phyloP scores from a whole-genome alignment of 1,140 invertebrate species.

The Atta cephalotes region DNA sequence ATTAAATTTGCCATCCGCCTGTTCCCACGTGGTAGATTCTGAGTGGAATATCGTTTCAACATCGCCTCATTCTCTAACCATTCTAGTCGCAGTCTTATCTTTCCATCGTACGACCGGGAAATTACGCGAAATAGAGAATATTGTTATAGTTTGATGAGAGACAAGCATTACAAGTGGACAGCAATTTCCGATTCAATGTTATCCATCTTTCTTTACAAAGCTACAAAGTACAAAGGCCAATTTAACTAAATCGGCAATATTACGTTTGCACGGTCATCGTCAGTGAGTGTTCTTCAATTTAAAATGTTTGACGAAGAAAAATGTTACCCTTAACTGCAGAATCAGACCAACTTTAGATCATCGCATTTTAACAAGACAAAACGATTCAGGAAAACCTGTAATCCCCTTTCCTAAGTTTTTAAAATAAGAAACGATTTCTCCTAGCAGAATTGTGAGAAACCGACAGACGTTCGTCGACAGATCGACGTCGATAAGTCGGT shows the following conservation, averaged over 20 bases:
- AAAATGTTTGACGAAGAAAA: constrained; percentile 10
- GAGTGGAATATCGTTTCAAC: constrained; percentile 48
- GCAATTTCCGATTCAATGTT: constrained; percentile 22
- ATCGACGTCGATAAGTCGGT: constrained; percentile 67
- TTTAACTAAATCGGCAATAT: not conserved
- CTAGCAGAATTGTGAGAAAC: not conserved
- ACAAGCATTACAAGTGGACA: not conserved
- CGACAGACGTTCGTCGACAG: constrained; percentile 50
- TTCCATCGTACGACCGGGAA: constrained; percentile 10
- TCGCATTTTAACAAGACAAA: not conserved
- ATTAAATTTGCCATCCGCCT: constrained; percentile 70
- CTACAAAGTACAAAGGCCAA: not conserved
- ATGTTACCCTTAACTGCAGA: constrained; percentile 15
- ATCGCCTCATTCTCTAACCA: not conserved
- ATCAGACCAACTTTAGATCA: not conserved
- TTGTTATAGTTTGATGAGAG: constrained; percentile 23
- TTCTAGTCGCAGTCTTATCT: constrained; percentile 13
- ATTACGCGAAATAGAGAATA: constrained; percentile 38
- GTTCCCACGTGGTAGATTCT: not conserved
- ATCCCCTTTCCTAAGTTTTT: not conserved
- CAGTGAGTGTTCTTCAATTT: not conserved
- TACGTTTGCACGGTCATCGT: not conserved
- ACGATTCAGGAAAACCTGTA: not conserved
- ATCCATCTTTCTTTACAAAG: constrained; percentile 1
- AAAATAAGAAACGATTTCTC: constrained; percentile 52